These are phyloP conservation scores for Drosophila biarmipes DNA, from an alignment of 1,140 invertebrate species.

Conservation along the genomic window DNA sequence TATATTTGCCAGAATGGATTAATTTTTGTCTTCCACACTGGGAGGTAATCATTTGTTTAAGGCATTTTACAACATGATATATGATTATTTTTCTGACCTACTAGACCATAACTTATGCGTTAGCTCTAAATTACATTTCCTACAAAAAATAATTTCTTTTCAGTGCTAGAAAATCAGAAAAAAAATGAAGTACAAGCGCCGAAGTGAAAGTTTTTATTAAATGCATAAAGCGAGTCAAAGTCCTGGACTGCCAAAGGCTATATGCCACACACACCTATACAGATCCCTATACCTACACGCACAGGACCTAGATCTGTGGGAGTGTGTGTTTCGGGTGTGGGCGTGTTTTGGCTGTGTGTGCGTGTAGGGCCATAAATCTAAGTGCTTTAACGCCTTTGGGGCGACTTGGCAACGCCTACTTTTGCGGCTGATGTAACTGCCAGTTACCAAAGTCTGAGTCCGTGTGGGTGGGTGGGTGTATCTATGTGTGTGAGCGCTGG, in stretches of 20 bases:
- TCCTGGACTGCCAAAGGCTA: slow-evolving; percentile 50
- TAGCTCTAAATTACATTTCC: too few relatives aligned
- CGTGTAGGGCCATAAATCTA: slow-evolving; percentile 72
- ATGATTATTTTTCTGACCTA: too few relatives aligned
- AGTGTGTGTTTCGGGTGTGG: slow-evolving; percentile 18
- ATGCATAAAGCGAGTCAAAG: slow-evolving; percentile 77
- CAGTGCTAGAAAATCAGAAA: background rate
- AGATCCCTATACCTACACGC: slow-evolving; percentile 5
- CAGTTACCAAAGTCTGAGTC: slow-evolving; percentile 44
- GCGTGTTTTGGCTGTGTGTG: slow-evolving; percentile 44
- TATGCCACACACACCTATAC: slow-evolving; percentile 32
- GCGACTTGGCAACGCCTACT: slow-evolving; percentile 74
- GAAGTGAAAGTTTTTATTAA: slow-evolving; percentile 81
- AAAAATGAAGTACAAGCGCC: slow-evolving; percentile 54
- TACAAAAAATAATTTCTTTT: background rate
- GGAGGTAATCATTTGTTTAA: too few relatives aligned
- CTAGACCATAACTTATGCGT: too few relatives aligned
- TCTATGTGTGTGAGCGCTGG: slow-evolving; percentile 36
- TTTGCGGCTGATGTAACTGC: slow-evolving; percentile 72
- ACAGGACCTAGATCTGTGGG: background rate
- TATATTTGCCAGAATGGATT: background rate
- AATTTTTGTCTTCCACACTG: too few relatives aligned
- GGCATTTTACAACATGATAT: too few relatives aligned
- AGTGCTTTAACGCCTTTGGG: slow-evolving; percentile 79
- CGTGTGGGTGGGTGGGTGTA: slow-evolving; percentile 11